Base-by-base conservation (phyloP, 2,888 invertebrate genomes). In the Idaea dimidiata region DNA sequence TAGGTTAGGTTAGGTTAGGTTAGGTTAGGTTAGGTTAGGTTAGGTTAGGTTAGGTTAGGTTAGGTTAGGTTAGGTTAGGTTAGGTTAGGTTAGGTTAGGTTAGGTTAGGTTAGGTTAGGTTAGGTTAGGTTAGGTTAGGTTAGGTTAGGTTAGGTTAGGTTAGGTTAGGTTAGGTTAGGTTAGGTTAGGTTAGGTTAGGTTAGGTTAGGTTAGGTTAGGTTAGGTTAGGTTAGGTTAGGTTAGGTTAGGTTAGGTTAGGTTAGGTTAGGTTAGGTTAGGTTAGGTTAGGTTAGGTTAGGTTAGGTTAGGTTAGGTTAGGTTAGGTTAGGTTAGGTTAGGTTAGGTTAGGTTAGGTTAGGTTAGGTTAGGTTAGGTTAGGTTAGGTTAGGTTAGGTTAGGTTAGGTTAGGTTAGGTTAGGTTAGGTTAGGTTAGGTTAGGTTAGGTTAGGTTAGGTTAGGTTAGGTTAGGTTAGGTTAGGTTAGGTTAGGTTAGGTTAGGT, bases 291-390 rank as follows among this genome's bases (percentile, higher is more conserved):
- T 59, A 65, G 66, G 67, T 69, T 67, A 66, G 66, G 64, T 66
- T 66, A 64, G 66, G 66, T 68, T 68, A 68, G 66, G 68, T 68
- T 68, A 64, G 66, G 68, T 68, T 65, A 66, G 69, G 69, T 66
- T 69, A 66, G 66, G 69, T 65, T 68, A 63, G 66, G 68, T 66
- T 66, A 65, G 68, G 68, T 68, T 68, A 66, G 68, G 68, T 68
- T 66, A 64, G 64, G 62, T 64, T 64, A 67, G 65, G 65, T 62
- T 65, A 66, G 64, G 68, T 68, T 66, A 64, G 62, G 64, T 64
- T 62, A 62, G 65, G 63, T 65, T 63, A 63, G 67, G 63, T 65
- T 63, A 62, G 65, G 62, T 67, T 62, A 62, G 64, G 65, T 66
- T 64, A 61, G 68, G 65, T 65, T 65, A 64, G 64, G 62, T 64